A percentile compares a stretch with the other conserved stretches of the same genome.
Evolutionary conservation across 1,140 invertebrate genomes (phyloP).

Genomic region (Drosophila nikananu): DNA sequence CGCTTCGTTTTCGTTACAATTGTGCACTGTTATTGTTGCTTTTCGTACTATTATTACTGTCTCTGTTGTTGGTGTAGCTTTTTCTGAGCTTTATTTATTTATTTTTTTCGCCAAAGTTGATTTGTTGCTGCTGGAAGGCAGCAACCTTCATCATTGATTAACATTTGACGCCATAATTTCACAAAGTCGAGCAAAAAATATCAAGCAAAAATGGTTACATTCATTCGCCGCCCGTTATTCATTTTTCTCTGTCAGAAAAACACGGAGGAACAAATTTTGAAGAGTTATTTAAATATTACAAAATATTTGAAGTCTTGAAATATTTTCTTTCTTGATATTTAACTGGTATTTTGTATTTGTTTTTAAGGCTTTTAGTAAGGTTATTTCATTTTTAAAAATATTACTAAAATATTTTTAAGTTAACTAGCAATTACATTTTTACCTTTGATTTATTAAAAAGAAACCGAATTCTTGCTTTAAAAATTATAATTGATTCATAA

Average conservation of each 20-base stretch:
- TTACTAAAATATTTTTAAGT: too few relatives aligned
- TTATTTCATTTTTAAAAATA: background rate
- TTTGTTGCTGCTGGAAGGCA: conserved; percentile 51
- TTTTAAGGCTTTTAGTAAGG: background rate
- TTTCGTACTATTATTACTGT: conserved; percentile 46
- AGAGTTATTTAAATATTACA: too few relatives aligned
- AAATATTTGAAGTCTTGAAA: background rate
- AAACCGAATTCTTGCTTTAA: background rate
- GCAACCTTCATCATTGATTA: conserved; percentile 81
- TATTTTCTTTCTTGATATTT: too few relatives aligned
- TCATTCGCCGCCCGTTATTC: conserved; percentile 7
- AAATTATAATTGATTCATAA: background rate
- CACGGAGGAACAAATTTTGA: background rate
- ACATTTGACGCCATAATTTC: conserved; percentile 83
- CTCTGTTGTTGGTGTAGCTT: conserved; percentile 4
- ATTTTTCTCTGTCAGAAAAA: conserved; percentile 9
- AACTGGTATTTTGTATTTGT: background rate
- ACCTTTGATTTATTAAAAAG: too few relatives aligned
- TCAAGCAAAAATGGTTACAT: conserved; percentile 56
- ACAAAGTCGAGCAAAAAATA: conserved; percentile 64
- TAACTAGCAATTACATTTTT: too few relatives aligned
- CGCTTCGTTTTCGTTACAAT: conserved; percentile 57
- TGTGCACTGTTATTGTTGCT: conserved; percentile 62
- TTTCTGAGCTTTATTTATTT: conserved; percentile 7
- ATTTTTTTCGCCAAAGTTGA: conserved; percentile 46